phyloP scores from a whole-genome alignment of 2,888 invertebrate genomes.

The Meteorus cinctellus region DNA sequence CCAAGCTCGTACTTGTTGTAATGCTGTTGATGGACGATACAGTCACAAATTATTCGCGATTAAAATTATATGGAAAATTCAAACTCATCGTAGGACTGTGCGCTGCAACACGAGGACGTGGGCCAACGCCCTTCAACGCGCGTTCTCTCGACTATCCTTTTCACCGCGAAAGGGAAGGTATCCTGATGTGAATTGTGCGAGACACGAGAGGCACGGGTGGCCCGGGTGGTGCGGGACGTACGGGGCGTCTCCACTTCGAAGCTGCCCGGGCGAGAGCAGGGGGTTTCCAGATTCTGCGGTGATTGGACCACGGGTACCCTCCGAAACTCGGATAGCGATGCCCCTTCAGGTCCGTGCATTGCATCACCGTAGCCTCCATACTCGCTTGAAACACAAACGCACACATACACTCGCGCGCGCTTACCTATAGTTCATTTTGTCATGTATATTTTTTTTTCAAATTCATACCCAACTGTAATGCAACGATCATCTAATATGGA shows the following conservation, averaged over 20 bases:
- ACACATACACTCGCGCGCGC: neutral
- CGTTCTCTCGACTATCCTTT: slow-evolving; percentile 66
- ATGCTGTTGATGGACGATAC: slow-evolving; percentile 24
- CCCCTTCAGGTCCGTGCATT: slow-evolving; percentile 63
- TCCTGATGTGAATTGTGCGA: slow-evolving; percentile 53
- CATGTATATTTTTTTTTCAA: neutral
- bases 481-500: no score
- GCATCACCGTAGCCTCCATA: neutral
- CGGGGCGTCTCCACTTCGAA: slow-evolving; percentile 72
- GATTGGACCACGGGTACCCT: slow-evolving; percentile 72
- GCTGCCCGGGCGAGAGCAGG: slow-evolving; percentile 79
- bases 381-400: neutral
- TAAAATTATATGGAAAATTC: neutral
- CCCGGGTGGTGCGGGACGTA: slow-evolving; percentile 64
- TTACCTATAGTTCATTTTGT: neutral
- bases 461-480: no score
- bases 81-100: neutral
- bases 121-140: slow-evolving; percentile 69
- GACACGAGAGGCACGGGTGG: slow-evolving; percentile 71
- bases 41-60: slow-evolving; percentile 20
- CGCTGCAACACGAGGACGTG: slow-evolving; percentile 49
- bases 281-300: slow-evolving; percentile 73
- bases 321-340: slow-evolving; percentile 61
- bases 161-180: slow-evolving; percentile 62
- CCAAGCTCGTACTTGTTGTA: slow-evolving; percentile 42